Evolutionary conservation across 1,140 invertebrate species (phyloP).

Genomic region (Orchesella cincta): DNA sequence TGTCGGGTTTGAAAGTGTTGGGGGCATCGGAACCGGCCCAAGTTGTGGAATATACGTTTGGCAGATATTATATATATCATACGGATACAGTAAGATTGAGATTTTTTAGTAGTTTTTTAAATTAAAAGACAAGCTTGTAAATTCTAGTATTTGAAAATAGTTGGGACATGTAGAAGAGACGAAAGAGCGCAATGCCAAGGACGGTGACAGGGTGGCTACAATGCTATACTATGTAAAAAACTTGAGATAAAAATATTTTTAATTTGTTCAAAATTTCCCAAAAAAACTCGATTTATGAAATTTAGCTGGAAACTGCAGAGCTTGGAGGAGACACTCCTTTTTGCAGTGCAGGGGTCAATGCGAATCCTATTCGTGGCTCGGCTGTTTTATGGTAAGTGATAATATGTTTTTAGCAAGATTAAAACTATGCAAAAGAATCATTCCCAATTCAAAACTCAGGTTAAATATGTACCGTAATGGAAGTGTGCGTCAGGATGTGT

Average conservation of each 20-base stretch:
- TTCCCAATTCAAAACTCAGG: too few relatives aligned
- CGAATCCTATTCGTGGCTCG: background rate
- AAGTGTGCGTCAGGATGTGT: background rate
- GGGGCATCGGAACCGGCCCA: background rate
- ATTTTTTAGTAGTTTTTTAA: too few relatives aligned
- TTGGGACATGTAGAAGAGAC: too few relatives aligned
- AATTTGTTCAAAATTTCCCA: too few relatives aligned
- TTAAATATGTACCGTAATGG: background rate
- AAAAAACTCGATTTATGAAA: too few relatives aligned
- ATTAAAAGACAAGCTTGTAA: background rate
- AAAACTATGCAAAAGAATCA: too few relatives aligned
- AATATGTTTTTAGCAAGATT: too few relatives aligned
- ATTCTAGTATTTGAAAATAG: too few relatives aligned
- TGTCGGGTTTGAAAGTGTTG: background rate
- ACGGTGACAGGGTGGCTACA: background rate
- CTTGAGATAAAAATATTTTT: too few relatives aligned
- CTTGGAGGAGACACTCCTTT: background rate
- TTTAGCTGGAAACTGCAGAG: background rate
- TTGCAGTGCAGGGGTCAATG: background rate
- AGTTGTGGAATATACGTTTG: background rate
- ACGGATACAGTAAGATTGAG: background rate
- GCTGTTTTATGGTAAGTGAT: conserved; percentile 7
- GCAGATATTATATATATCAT: background rate
- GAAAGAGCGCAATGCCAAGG: too few relatives aligned
- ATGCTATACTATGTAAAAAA: background rate